Evolutionary conservation across 1,140 invertebrate species (phyloP), one percentile per base, ranked within the genome.

Genomic region (Zaprionus ghesquierei): DNA sequence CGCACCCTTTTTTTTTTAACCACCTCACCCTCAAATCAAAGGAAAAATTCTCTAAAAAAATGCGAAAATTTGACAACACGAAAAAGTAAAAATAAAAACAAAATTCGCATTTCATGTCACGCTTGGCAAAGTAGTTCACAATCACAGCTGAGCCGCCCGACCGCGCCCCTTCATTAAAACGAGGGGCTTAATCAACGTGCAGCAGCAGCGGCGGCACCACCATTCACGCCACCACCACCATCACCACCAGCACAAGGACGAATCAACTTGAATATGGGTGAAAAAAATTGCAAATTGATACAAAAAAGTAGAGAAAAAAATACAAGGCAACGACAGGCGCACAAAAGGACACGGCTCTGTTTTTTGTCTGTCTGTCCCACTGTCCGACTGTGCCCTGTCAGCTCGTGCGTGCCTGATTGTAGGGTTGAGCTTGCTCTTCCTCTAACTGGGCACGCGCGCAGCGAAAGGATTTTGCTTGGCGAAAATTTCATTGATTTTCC

Each of bases 251-350:
- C 80, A 65, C 68, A 64, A 66, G 69, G 69, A 72, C 63, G 69
- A 75, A 84, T 69, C 68, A 84, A 84, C 81, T 87, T 77, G 71
- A 87, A 87, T 82, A 82, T 79, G 76, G 69, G 84, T 82, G 27
- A 79, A 78, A 86, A 86, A 86, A 82, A 87, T 74, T 79, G 82
- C 72, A 89, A 87, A 87, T 87, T 87, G 84, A 87, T 87, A 89
- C 84, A 89, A 79, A 85, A 84, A 81, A 78, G 20, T n/a, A n/a
- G n/a, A 22, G n/a, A 38, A 70, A 51, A 41, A 27, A 35, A 55
- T 65, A 69, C 58, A 23, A 75, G 62, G 72, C 65, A 81, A 73
- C 81, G 82, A 86, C 82, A 87, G 84, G 60, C 77, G 60, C 60
- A 85, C 76, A 82, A 89, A n/a, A 69, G 55, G 79, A 50, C 55